Evolutionary conservation across 2,113 vertebrate genomes (phyloP).

Genomic region (Rhinichthys klamathensis): DNA sequence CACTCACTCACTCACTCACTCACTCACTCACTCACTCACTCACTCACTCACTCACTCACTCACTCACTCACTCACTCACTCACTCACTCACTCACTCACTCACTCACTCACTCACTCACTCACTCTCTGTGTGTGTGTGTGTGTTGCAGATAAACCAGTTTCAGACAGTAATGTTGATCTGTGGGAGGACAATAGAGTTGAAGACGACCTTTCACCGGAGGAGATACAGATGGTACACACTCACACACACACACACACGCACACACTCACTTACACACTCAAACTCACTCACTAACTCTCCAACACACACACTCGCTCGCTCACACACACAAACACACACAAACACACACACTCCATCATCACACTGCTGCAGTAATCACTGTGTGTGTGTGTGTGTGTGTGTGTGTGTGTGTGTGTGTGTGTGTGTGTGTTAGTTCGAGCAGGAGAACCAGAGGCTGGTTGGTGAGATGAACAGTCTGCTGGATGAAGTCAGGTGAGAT

Average conservation of each 20-base stretch:
- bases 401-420: background rate
- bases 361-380: background rate
- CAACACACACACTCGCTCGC: background rate
- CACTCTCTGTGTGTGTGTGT: background rate
- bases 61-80: background rate
- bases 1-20: background rate
- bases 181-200: slow-evolving; percentile 84
- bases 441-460: slow-evolving; percentile 95
- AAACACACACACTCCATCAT: background rate
- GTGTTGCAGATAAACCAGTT: slow-evolving; percentile 75
- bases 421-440: slow-evolving; percentile 82
- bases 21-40: background rate
- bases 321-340: background rate
- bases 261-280: slow-evolving; percentile 66
- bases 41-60: slow-evolving; percentile 12
- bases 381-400: no score
- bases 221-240: slow-evolving; percentile 93
- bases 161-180: slow-evolving; percentile 75
- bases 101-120: background rate
- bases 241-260: background rate
- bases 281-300: no score
- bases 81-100: no score
- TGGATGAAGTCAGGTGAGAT: slow-evolving; percentile 93
- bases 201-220: slow-evolving; percentile 94
- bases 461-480: slow-evolving; percentile 94